A percentile compares a stretch with the other conserved stretches of the same genome.
phyloP scores from a whole-genome alignment of 2,888 invertebrate genomes.

The Platynereis dumerilii region DNA sequence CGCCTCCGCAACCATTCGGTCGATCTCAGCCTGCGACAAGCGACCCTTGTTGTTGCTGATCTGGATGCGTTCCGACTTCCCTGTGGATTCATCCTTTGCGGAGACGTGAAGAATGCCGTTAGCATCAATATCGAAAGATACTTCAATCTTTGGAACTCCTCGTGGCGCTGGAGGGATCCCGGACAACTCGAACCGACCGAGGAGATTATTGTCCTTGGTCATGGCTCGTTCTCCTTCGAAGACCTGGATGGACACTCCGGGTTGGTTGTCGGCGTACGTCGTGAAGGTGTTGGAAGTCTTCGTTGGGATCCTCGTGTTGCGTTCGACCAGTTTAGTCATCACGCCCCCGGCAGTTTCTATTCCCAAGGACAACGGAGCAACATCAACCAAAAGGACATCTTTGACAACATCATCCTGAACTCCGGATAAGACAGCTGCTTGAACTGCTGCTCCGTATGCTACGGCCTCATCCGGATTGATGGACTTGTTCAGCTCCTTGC shows the following conservation, averaged over 20 bases:
- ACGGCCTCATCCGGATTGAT: too few species aligned
- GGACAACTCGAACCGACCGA: slow-evolving; percentile 51
- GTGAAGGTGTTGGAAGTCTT: slow-evolving; percentile 70
- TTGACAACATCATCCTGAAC: slow-evolving; percentile 68
- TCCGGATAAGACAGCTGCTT: slow-evolving; percentile 73
- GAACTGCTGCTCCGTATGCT: slow-evolving; percentile 45
- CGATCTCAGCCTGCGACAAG: slow-evolving; percentile 82
- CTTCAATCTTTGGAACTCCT: slow-evolving; percentile 63
- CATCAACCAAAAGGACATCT: slow-evolving; percentile 82
- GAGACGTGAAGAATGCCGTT: slow-evolving; percentile 71
- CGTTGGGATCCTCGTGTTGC: slow-evolving; percentile 59
- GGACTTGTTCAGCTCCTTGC: slow-evolving; percentile 93
- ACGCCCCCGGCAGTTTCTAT: slow-evolving; percentile 68
- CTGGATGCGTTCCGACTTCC: slow-evolving; percentile 79
- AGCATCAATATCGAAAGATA: too few species aligned
- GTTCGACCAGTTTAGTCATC: slow-evolving; percentile 49
- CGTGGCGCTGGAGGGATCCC: slow-evolving; percentile 57
- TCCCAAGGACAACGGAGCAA: slow-evolving; percentile 65
- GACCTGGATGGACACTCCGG: slow-evolving; percentile 66
- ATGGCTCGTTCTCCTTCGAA: slow-evolving; percentile 93
- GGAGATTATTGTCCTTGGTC: slow-evolving; percentile 87
- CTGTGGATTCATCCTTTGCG: slow-evolving; percentile 74
- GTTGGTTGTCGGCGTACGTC: slow-evolving; percentile 88
- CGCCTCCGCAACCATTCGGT: slow-evolving; percentile 68
- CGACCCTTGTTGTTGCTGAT: slow-evolving; percentile 82